phyloP scores from a whole-genome alignment of 2,888 invertebrate genomes.

The Romanomermis culicivorax region DNA sequence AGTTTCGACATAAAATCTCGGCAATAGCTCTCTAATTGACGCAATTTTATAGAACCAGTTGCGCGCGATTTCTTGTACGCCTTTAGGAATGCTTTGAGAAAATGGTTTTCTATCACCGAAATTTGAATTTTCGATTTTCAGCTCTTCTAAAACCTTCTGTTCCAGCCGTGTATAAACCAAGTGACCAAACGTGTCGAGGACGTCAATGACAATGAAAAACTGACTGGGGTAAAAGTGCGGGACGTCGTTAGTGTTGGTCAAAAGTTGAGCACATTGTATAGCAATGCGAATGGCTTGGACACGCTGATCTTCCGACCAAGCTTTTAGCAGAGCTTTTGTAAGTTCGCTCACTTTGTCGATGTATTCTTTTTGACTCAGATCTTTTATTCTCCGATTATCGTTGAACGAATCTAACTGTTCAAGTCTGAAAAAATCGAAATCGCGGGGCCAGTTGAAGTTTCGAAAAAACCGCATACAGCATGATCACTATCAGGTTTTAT shows the following conservation, averaged over 20 bases:
- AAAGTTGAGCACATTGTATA: conserved; percentile 75
- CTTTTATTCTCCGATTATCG: conserved; percentile 64
- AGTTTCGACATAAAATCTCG: conserved; percentile 72
- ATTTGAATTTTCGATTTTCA: background rate
- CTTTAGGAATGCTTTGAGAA: conserved; percentile 45
- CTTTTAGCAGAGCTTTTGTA: conserved; percentile 66
- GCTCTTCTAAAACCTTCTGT: conserved; percentile 36
- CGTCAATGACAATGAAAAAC: conserved; percentile 84
- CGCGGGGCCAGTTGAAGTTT: background rate
- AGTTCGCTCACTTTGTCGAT: conserved; percentile 63
- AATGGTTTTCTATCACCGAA: conserved; percentile 41
- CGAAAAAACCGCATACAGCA: background rate
- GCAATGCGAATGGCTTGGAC: conserved; percentile 86
- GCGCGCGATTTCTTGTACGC: conserved; percentile 46
- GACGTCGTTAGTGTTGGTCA: conserved; percentile 60
- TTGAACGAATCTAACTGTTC: conserved; percentile 88
- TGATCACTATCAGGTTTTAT: background rate
- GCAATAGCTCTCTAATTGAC: conserved; percentile 79
- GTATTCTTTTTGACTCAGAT: conserved; percentile 79
- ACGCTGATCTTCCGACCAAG: conserved; percentile 82
- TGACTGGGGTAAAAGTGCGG: conserved; percentile 93
- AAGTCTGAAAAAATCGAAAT: conserved; percentile 36
- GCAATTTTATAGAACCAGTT: conserved; percentile 99
- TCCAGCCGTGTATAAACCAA: conserved; percentile 63
- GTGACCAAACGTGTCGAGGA: conserved; percentile 68